Evolutionary conservation across 2,888 invertebrate species (phyloP).

Genomic region (Rhopalosiphum nymphaeae): DNA sequence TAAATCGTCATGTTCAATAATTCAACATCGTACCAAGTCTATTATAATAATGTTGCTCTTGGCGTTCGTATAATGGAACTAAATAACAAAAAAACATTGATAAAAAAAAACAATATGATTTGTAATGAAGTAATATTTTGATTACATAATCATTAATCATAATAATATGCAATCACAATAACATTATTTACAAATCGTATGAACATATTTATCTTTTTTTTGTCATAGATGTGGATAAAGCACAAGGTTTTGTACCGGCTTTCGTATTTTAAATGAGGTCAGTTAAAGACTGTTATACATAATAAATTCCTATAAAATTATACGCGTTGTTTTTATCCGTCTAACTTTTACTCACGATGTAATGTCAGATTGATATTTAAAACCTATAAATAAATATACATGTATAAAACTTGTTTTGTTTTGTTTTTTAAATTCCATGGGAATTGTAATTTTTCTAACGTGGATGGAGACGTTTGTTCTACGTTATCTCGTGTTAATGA

Average conservation of each 20-base stretch:
- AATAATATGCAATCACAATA: slow-evolving; percentile 15
- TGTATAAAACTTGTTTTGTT: not conserved
- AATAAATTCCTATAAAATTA: not conserved
- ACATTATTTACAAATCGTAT: not conserved
- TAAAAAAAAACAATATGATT: not conserved
- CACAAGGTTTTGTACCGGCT: not conserved
- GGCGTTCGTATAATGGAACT: not conserved
- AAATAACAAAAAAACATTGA: not conserved
- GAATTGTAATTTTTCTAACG: not conserved
- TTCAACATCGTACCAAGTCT: not conserved
- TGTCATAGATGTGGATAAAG: not conserved
- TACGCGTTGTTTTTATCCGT: not conserved
- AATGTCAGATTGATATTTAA: not conserved
- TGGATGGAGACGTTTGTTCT: not conserved
- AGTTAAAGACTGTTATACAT: not conserved
- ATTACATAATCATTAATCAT: slow-evolving; percentile 34
- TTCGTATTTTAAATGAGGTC: slow-evolving; percentile 38
- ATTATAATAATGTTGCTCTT: not conserved
- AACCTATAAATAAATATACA: not conserved
- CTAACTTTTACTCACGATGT: slow-evolving; percentile 33
- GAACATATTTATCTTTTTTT: slow-evolving; percentile 4
- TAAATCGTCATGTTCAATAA: not conserved
- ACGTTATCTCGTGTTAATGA: not conserved
- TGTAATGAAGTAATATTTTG: slow-evolving; percentile 37
- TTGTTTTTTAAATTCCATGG: not conserved